Percentiles rank a stretch among this genome's conserved stretches.
phyloP scores from a whole-genome alignment of 2,113 vertebrate genomes.

The Thunnus thynnus region DNA sequence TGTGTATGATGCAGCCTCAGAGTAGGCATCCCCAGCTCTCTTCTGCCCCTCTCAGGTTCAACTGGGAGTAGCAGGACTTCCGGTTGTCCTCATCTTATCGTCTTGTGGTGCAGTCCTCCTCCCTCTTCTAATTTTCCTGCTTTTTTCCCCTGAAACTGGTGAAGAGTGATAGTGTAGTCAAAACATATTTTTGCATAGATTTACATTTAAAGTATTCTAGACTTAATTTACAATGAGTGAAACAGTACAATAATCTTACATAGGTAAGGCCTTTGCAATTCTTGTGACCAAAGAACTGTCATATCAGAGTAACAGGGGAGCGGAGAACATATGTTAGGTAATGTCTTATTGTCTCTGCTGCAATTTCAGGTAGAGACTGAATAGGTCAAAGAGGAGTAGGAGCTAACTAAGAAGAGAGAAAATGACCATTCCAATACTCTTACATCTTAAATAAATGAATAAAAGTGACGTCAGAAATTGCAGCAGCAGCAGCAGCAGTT shows the following conservation, averaged over 20 bases:
- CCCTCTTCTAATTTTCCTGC: conserved; percentile 45
- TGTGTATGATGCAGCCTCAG: neutral
- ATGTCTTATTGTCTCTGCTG: neutral
- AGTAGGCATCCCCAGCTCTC: conserved; percentile 58
- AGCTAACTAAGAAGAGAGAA: neutral
- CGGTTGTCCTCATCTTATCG: conserved; percentile 69
- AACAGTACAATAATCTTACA: neutral
- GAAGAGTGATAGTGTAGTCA: neutral
- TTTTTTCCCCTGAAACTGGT: conserved; percentile 10
- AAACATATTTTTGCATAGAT: neutral
- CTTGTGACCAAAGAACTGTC: neutral
- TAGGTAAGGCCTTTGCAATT: neutral
- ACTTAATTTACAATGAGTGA: neutral
- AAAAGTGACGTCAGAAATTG: neutral
- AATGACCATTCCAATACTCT: neutral
- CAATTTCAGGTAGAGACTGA: conserved; percentile 10
- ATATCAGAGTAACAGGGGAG: neutral
- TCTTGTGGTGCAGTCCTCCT: conserved; percentile 65
- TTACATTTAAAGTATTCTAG: neutral
- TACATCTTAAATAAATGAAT: neutral
- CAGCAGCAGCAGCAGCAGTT: neutral
- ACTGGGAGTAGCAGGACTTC: conserved; percentile 68
- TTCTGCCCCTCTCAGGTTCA: conserved; percentile 72
- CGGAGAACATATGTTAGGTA: neutral
- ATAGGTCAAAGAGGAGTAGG: neutral